A percentile compares a stretch with the other conserved stretches of the same genome.
These are phyloP conservation scores for Castor canadensis DNA, from an alignment of 2,113 vertebrate species.

Conservation along the genomic window DNA sequence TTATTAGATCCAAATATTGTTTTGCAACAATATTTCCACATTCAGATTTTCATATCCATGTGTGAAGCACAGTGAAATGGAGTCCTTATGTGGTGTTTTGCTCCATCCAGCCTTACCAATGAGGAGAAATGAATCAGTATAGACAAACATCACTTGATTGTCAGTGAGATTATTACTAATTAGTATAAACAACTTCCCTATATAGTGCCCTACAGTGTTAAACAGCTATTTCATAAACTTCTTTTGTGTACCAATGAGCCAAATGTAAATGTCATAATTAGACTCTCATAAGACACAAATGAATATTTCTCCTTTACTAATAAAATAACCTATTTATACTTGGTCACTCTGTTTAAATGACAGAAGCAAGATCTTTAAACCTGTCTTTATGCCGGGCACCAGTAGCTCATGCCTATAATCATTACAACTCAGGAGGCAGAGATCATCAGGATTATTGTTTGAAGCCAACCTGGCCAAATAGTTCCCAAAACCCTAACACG, in stretches of 20 bases:
- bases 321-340: background rate
- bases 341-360: background rate
- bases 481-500: too few species aligned
- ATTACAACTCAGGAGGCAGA: too few species aligned
- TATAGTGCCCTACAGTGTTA: too few species aligned
- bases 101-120: fast-evolving
- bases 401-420: too few species aligned
- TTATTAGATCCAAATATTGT: background rate
- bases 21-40: background rate
- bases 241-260: background rate
- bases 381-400: too few species aligned
- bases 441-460: too few species aligned
- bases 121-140: background rate
- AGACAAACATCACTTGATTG: background rate
- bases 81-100: background rate
- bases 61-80: too few species aligned
- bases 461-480: too few species aligned
- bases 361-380: background rate
- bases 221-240: background rate
- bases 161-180: background rate
- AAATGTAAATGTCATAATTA: background rate
- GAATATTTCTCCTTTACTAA: background rate
- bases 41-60: too few species aligned
- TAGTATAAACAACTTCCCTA: background rate
- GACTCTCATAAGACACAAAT: background rate